A percentile compares a stretch with the other conserved stretches of the same genome.
These are phyloP conservation scores for Connochaetes taurinus DNA, from an alignment of 2,113 vertebrate species.

Conservation along the genomic window DNA sequence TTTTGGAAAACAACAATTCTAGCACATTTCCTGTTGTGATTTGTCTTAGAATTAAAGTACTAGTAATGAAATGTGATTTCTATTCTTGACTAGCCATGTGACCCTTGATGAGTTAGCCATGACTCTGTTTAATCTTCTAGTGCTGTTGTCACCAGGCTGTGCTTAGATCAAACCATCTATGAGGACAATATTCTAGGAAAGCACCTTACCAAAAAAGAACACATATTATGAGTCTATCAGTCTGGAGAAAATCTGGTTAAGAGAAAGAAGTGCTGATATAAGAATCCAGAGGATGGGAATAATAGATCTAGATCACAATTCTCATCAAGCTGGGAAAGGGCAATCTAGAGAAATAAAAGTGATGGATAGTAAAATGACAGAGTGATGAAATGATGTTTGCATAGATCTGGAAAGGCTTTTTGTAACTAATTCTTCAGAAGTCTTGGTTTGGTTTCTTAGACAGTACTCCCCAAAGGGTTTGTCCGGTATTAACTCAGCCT, in stretches of 20 bases:
- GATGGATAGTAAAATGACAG: not conserved
- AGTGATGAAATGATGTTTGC: not conserved
- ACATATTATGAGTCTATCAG: not conserved
- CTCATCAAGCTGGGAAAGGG: not conserved
- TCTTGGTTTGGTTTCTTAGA: not conserved
- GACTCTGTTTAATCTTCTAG: not conserved
- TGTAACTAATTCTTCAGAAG: not conserved
- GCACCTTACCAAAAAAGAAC: not conserved
- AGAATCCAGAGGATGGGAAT: not conserved
- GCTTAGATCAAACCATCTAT: not conserved
- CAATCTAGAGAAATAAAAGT: not conserved
- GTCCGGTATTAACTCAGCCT: not conserved
- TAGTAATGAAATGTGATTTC: not conserved
- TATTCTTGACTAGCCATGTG: not conserved
- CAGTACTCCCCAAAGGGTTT: not conserved
- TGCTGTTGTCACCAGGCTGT: not conserved
- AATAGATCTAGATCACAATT: not conserved
- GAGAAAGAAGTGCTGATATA: not conserved
- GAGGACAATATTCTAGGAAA: not conserved
- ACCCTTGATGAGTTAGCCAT: not conserved
- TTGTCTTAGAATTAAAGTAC: not conserved
- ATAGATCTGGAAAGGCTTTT: not conserved
- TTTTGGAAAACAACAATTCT: not conserved
- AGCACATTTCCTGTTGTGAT: not conserved
- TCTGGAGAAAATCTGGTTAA: not conserved